Percentiles rank a stretch among this genome's conserved stretches.
Evolutionary conservation across 2,888 invertebrate genomes (phyloP).

Genomic region (Formica aserva): DNA sequence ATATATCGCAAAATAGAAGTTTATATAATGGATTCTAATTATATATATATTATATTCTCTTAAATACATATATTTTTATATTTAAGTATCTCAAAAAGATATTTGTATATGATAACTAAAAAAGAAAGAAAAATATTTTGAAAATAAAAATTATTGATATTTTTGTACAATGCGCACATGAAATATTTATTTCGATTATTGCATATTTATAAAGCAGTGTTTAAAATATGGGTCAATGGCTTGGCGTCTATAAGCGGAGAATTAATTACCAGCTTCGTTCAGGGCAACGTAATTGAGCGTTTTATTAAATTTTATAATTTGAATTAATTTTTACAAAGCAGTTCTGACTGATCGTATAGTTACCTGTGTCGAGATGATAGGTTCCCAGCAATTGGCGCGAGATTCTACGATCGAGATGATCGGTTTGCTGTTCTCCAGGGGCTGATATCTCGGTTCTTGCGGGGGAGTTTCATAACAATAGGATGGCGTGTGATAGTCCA

Average conservation of each 20-base stretch:
- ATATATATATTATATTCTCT: neutral
- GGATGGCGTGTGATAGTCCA: slow-evolving; percentile 78
- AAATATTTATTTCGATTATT: neutral
- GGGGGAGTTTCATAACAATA: slow-evolving; percentile 83
- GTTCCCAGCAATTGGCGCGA: slow-evolving; percentile 79
- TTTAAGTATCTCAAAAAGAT: neutral
- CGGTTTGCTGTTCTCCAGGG: slow-evolving; percentile 68
- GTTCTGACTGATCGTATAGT: neutral
- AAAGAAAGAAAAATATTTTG: neutral
- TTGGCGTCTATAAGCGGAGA: neutral
- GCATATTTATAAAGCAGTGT: neutral
- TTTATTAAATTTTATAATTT: neutral
- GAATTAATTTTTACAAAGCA: neutral
- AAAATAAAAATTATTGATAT: neutral
- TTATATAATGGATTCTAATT: neutral
- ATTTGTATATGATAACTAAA: neutral
- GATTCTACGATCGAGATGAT: slow-evolving; percentile 69
- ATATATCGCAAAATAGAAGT: neutral
- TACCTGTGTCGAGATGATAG: slow-evolving; percentile 77
- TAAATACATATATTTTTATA: neutral
- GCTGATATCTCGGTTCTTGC: slow-evolving; percentile 79
- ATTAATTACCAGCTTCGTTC: neutral
- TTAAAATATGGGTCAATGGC: neutral
- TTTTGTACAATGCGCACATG: neutral
- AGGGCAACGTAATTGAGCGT: neutral